phyloP scores from a whole-genome alignment of 2,888 invertebrate genomes.

The Brenthis hecate region DNA sequence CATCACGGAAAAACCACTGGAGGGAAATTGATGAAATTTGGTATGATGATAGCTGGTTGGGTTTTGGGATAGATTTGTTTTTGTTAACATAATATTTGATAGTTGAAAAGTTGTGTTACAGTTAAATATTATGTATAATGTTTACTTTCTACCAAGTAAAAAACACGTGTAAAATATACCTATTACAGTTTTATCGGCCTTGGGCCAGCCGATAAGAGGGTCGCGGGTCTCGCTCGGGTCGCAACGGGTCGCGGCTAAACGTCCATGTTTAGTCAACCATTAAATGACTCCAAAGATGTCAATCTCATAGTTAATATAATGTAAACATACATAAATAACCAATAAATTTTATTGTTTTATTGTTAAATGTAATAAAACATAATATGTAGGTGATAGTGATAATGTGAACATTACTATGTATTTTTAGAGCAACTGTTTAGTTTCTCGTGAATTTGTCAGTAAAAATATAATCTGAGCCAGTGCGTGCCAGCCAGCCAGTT shows the following conservation, averaged over 20 bases:
- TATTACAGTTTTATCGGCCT: slow-evolving; percentile 23
- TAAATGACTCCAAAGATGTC: slow-evolving; percentile 17
- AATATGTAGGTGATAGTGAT: no score
- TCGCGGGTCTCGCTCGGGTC: slow-evolving; percentile 11
- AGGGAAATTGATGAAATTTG: no score
- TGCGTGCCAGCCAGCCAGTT: no score
- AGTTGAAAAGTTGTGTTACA: not conserved
- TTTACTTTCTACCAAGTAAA: not conserved
- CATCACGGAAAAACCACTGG: no score
- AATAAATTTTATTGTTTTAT: not conserved
- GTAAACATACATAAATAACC: slow-evolving; percentile 7
- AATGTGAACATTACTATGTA: no score
- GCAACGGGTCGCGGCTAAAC: slow-evolving; percentile 24
- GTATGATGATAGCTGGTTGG: no score
- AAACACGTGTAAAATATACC: slow-evolving; percentile 29
- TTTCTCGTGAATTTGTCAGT: no score
- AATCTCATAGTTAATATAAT: slow-evolving; percentile 6
- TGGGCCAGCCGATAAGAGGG: slow-evolving; percentile 22
- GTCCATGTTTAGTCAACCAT: slow-evolving; percentile 27
- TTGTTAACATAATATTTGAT: no score
- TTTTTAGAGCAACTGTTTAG: no score
- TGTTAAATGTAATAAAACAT: not conserved
- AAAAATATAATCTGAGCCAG: no score
- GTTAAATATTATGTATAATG: not conserved
- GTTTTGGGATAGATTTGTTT: no score